These are phyloP conservation scores for Cettia cetti DNA, from an alignment of 2,113 vertebrate genomes.

Conservation along the genomic window DNA sequence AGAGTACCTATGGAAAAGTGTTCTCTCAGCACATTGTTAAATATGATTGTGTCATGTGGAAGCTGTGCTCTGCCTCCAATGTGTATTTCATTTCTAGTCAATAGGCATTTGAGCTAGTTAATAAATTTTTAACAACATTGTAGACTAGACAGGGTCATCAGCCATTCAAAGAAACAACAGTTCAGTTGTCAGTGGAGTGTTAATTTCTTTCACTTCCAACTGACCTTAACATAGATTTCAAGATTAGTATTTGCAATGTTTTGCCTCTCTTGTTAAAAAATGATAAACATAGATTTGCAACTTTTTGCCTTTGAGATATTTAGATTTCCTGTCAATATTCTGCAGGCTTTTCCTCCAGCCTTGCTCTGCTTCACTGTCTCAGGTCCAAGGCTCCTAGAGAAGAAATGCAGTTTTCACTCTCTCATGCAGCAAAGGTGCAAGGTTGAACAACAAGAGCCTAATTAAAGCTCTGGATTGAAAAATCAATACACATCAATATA, in stretches of 20 bases:
- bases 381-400: not conserved
- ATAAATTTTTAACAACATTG: constrained; percentile 83
- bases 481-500: constrained; percentile 60
- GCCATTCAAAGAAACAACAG: constrained; percentile 77
- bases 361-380: not conserved
- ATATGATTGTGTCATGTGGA: constrained; percentile 73
- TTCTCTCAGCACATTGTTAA: constrained; percentile 80
- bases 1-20: constrained; percentile 55
- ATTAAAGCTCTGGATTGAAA: constrained; percentile 56
- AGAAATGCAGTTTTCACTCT: constrained; percentile 15
- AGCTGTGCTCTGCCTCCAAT: constrained; percentile 67
- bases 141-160: constrained; percentile 78
- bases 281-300: constrained; percentile 37
- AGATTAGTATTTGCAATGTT: constrained; percentile 44
- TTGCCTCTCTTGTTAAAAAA: constrained; percentile 51
- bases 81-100: constrained; percentile 82
- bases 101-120: constrained; percentile 80
- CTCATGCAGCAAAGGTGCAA: constrained; percentile 33
- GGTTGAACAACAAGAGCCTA: constrained; percentile 66
- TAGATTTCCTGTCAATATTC: constrained; percentile 61
- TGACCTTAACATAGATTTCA: constrained; percentile 75
- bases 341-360: not conserved
- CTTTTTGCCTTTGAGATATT: constrained; percentile 57
- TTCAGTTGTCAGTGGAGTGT: constrained; percentile 68
- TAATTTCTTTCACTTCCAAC: constrained; percentile 63